These are phyloP conservation scores for Podargus strigoides DNA, from an alignment of 2,797 vertebrate genomes.

Conservation along the genomic window DNA sequence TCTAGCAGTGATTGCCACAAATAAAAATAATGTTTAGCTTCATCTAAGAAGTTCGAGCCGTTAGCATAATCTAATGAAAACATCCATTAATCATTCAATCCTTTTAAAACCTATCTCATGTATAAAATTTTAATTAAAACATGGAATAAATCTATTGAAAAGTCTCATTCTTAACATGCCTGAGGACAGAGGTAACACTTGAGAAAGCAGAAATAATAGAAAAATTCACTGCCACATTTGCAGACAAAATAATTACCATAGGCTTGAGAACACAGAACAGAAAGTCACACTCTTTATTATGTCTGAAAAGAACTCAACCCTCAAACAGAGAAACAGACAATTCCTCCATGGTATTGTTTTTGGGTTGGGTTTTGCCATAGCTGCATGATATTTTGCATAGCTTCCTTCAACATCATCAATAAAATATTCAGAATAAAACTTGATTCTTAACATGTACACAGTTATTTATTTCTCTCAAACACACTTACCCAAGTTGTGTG, in stretches of 20 bases:
- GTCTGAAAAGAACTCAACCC: neutral
- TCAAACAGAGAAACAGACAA: neutral
- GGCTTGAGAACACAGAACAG: neutral
- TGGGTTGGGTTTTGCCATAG: neutral
- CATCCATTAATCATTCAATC: neutral
- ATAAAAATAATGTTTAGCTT: neutral
- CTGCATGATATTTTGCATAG: conserved; percentile 63
- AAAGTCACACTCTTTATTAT: neutral
- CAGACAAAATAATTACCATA: neutral
- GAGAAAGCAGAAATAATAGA: neutral
- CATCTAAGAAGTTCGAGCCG: neutral
- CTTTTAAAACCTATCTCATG: neutral
- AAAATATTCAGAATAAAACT: neutral
- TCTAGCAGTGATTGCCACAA: neutral
- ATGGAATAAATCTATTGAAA: neutral
- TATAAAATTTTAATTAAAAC: neutral
- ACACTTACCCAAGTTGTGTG: conserved; percentile 83
- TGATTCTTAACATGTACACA: neutral
- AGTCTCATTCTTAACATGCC: neutral
- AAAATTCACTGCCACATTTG: neutral
- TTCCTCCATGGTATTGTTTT: neutral
- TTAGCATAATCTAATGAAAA: neutral
- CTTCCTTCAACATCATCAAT: neutral
- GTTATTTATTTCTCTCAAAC: neutral
- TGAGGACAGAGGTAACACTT: neutral